A percentile compares a stretch with the other conserved stretches of the same genome.
Evolutionary conservation across 2,113 vertebrate genomes (phyloP).

Genomic region (Ptyas mucosa): DNA sequence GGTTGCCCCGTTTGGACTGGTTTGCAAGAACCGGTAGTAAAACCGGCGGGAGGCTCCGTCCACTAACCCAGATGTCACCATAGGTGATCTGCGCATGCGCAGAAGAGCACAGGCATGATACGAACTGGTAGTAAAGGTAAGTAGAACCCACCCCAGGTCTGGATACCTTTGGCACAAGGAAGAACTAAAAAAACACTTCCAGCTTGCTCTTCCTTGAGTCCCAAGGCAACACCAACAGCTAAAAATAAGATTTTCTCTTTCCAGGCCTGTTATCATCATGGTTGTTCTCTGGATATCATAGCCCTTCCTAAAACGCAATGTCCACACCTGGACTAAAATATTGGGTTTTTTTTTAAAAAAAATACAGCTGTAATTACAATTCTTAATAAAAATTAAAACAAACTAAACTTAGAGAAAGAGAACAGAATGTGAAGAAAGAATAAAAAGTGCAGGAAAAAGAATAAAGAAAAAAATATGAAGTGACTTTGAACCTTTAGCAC

Average conservation of each 20-base stretch:
- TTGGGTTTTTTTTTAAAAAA: neutral
- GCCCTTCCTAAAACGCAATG: neutral
- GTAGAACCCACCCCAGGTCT: neutral
- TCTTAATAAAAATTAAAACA: neutral
- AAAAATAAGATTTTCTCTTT: neutral
- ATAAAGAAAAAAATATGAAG: neutral
- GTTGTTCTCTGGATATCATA: neutral
- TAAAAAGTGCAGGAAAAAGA: neutral
- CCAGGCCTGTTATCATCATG: neutral
- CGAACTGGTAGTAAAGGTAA: no score
- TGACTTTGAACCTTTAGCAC: neutral
- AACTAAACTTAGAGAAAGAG: neutral
- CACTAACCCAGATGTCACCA: no score
- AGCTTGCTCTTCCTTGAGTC: neutral
- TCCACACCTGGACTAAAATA: neutral
- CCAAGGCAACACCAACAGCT: neutral
- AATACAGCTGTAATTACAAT: neutral
- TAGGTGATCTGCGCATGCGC: no score
- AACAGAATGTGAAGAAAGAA: neutral
- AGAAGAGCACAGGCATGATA: no score
- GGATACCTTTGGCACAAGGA: neutral
- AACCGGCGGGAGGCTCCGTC: no score
- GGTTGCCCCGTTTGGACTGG: no score
- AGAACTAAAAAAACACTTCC: neutral
- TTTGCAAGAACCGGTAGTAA: no score